phyloP scores from a whole-genome alignment of 2,888 invertebrate species.

The Drepana falcataria region DNA sequence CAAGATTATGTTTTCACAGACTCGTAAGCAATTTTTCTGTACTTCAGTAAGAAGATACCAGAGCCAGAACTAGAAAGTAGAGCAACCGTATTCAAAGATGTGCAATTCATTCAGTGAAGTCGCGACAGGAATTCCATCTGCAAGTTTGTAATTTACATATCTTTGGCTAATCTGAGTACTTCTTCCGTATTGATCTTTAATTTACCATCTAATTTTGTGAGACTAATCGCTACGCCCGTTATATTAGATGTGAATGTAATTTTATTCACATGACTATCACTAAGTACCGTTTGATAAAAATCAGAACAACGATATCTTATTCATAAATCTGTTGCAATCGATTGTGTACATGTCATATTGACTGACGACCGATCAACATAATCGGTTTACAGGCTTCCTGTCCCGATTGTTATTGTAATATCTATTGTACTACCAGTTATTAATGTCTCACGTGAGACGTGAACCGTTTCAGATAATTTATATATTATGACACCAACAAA shows the following conservation, averaged over 20 bases:
- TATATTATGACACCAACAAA: constrained; percentile 29
- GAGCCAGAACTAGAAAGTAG: no score
- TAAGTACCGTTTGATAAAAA: constrained; percentile 50
- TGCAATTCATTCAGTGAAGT: no score
- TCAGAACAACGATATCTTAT: constrained; percentile 54
- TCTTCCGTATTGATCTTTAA: neutral
- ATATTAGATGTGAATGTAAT: constrained; percentile 17
- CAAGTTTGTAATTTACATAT: no score
- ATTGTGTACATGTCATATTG: constrained; percentile 63
- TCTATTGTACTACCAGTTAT: constrained; percentile 66
- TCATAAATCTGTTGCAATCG: constrained; percentile 59
- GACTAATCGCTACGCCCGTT: constrained; percentile 13
- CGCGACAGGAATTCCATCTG: no score
- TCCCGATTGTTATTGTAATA: constrained; percentile 66
- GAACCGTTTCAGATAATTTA: constrained; percentile 50
- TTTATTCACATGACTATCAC: constrained; percentile 26
- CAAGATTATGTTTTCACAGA: no score
- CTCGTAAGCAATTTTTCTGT: no score
- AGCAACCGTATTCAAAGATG: no score
- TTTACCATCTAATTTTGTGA: neutral
- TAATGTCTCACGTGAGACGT: constrained; percentile 52
- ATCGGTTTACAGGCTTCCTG: constrained; percentile 73
- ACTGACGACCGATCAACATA: constrained; percentile 68
- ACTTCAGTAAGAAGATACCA: no score
- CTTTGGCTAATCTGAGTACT: neutral